Evolutionary conservation across 2,797 vertebrate genomes (phyloP).

Genomic region (Propithecus deckenii): DNA sequence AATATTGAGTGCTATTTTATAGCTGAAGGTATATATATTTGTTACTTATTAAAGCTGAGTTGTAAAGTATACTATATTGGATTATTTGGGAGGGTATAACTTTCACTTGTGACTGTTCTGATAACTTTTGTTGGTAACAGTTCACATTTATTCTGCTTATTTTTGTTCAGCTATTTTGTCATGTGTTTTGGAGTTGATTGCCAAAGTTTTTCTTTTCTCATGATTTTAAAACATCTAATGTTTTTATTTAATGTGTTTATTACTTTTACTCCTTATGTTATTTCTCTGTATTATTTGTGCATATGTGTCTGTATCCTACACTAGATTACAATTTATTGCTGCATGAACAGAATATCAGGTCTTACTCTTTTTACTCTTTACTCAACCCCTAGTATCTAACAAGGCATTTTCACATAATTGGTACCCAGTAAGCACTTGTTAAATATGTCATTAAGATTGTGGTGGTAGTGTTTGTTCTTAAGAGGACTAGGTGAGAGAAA

Average conservation of each 20-base stretch:
- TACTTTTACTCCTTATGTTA: conserved; percentile 3
- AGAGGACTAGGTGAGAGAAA: neutral
- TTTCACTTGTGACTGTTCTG: neutral
- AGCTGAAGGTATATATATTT: neutral
- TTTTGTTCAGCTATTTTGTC: neutral
- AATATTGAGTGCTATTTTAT: conserved; percentile 5
- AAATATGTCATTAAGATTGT: neutral
- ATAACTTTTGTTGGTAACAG: neutral
- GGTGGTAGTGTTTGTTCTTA: neutral
- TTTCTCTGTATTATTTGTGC: neutral
- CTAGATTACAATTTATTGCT: neutral
- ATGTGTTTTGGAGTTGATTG: neutral
- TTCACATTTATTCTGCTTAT: neutral
- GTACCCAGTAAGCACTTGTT: neutral
- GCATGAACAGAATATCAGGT: neutral
- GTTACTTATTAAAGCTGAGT: neutral
- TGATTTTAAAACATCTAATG: neutral
- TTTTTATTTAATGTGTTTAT: neutral
- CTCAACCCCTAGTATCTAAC: neutral
- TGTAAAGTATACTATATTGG: neutral
- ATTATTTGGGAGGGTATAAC: neutral
- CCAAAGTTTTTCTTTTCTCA: neutral
- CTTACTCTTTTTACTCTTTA: neutral
- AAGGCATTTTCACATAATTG: neutral
- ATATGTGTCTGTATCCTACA: neutral